Conservation (phyloP, 1,140 invertebrate species). For the Neodiprion pinetum region DNA sequence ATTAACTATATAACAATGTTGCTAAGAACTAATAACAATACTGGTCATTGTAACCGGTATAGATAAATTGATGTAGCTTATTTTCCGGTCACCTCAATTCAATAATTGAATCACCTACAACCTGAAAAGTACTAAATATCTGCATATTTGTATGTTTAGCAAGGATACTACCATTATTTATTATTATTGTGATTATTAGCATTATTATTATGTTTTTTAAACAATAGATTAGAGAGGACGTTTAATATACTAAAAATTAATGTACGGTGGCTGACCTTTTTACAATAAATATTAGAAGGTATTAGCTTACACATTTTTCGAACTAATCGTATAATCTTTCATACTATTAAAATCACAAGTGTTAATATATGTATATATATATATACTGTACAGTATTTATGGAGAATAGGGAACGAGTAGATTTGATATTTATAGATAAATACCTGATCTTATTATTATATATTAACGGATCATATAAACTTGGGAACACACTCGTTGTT, state of each 20-base stretch:
- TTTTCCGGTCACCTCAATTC: neutral
- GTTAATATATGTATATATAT: neutral
- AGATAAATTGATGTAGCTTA: neutral
- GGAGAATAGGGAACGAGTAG: neutral
- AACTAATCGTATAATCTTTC: neutral
- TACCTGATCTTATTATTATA: too few species aligned
- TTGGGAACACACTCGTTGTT: too few species aligned
- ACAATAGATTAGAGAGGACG: neutral
- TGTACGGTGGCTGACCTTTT: neutral
- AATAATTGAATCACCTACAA: neutral
- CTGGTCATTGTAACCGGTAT: neutral
- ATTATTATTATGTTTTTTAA: neutral
- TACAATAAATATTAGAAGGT: neutral
- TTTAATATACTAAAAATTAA: neutral
- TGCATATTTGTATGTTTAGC: neutral
- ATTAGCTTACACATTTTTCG: neutral
- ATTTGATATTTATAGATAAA: too few species aligned
- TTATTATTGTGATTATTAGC: neutral
- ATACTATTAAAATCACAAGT: slow-evolving; percentile 5
- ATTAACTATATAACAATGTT: neutral
- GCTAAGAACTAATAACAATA: neutral
- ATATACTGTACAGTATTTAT: neutral
- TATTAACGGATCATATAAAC: too few species aligned
- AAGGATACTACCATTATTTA: too few species aligned
- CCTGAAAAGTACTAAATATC: neutral